Evolutionary conservation across 2,113 vertebrate species (phyloP), one percentile per base, ranked within the genome.

Genomic region (Sphyrna mokarran): DNA sequence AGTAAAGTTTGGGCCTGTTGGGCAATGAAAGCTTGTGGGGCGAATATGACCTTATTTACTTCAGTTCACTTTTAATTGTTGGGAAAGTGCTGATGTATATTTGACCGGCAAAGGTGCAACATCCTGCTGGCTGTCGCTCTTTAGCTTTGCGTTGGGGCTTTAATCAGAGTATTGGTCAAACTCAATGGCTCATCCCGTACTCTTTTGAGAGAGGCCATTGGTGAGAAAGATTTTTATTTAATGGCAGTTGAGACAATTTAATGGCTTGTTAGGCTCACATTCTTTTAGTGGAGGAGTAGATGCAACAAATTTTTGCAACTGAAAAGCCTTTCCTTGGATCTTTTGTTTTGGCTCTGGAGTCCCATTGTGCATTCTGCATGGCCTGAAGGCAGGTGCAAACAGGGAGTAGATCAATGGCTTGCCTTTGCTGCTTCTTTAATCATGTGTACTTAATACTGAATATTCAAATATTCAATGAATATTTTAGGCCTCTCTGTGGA

Each of bases 261-360:
- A 40, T 83, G 95, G 26, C 89, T 95, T 63, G 96, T 85, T 91
- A 97, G 97, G 97, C 97, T 97, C 97, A 96, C 97, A 97, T 98
- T 97, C 96, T 97, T 97, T 97, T 97, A 96, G 96, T 96, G 96
- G 95, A 96, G 96, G 96, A 97, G 97, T 97, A 97, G 97, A 97
- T 97, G 97, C 94, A 97, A 97, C 96, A 97, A 97, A 97, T 97
- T 98, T 91, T 98, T 98, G 97, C 97, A 98, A 98, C 96, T 99
- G 97, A 98, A 98, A 98, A 97, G 97, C 96, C 96, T 97, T 96
- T 97, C 69, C 43, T 98, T 97, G 96, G 96, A 97, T 97, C 97
- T 97, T 98, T 98, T 98, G 98, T 97, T 97, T 97, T 97, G 96
- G 96, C 96, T 96, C 96, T 97, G 97, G 98, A 97, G 97, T 97